Evolutionary conservation across 2,888 invertebrate species (phyloP).

Genomic region (Leptura quadrifasciata): DNA sequence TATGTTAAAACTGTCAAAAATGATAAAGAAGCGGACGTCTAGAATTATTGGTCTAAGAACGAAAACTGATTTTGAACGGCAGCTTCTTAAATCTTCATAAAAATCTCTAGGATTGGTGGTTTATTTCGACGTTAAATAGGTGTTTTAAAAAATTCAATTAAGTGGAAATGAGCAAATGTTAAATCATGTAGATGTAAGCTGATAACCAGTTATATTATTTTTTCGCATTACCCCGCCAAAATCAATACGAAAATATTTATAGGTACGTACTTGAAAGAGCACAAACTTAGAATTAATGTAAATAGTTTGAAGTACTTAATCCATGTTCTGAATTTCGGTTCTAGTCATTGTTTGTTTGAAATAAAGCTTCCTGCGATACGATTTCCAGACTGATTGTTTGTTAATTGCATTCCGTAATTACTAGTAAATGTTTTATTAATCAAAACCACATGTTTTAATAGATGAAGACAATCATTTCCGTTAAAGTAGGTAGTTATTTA

Average conservation of each 20-base stretch:
- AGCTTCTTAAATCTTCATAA: no score
- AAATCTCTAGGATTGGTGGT: no score
- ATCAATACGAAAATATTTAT: background rate
- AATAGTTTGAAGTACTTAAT: slow-evolving; percentile 10
- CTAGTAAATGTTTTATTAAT: background rate
- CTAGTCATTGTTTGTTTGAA: background rate
- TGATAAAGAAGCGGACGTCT: no score
- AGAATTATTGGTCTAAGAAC: no score
- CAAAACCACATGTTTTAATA: background rate
- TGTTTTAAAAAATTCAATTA: no score
- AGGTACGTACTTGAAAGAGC: background rate
- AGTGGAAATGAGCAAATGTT: no score
- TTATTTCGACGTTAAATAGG: no score
- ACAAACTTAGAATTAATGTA: slow-evolving; percentile 7
- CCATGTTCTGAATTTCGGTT: slow-evolving; percentile 5
- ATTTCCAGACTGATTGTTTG: slow-evolving; percentile 13
- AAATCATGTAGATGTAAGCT: no score
- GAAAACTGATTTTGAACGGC: no score
- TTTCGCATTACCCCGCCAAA: background rate
- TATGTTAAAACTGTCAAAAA: no score
- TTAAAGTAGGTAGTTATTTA: background rate
- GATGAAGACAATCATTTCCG: background rate
- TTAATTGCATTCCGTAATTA: slow-evolving; percentile 3
- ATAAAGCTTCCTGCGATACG: background rate
- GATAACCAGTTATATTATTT: background rate